Base-by-base conservation (phyloP, 2,113 vertebrate species). In the Albula goreensis region DNA sequence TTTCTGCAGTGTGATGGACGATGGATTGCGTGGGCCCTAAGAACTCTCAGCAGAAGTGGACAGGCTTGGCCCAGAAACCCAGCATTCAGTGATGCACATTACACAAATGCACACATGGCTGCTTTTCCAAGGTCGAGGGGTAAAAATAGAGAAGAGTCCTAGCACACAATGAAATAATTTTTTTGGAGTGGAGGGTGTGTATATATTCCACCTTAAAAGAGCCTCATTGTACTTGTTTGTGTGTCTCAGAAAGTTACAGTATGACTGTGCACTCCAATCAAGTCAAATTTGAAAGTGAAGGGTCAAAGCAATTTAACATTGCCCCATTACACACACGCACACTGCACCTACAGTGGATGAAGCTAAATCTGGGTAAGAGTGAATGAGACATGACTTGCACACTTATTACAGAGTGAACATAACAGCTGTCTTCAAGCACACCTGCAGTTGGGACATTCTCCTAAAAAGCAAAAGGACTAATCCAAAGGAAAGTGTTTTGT, bases 91-190 rank as follows among this genome's bases (percentile, higher is more conserved):
- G 83, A 84, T 70, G 48, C 52, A 63, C 50, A 31, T 66, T 49
- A 52, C 83, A 13, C 83, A 74, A 74, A 74, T 84, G 83, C 83
- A 77, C 70, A 77, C 49, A 77, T 84, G 66, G 70, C 83, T 74
- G 63, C 63, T 49, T 50, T 77, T 84, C 50, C 83, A 84, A 49
- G 66, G 66, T 57, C 83, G 51, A 50, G 83, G 17, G 49, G n/a
- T 74, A 84, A 77, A 84, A 84, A 84, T 84, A 84, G 83, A 84
- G 77, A 84, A 63, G 49, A 84, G 52, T 74, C 51, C 70, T 31
- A 84, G 83, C 41, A 12, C 49, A 57, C 60, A 74, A 63, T 41
- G 50, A 84, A 84, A 84, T 74, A 50, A 49, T 70, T 83, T 66
- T 66, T 83, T 77, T 48, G 66, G 66, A 31, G 48, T 12, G 6